phyloP scores from a whole-genome alignment of 1,140 invertebrate species.

The Brachionus rotundiformis region DNA sequence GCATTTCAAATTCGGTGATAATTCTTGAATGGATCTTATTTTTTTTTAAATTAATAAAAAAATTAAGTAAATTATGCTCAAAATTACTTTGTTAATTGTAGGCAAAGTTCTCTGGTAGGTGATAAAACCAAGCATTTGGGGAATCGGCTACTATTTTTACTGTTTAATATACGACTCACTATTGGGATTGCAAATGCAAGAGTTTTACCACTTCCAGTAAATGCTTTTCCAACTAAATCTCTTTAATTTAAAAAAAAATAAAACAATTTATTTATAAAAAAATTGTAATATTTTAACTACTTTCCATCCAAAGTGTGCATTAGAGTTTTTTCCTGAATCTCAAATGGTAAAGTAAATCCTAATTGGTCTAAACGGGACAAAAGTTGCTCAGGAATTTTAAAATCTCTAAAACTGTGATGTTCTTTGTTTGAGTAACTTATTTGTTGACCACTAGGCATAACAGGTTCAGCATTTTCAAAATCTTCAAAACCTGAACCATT shows the following conservation, averaged over 20 bases:
- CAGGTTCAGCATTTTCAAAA: slow-evolving; percentile 32
- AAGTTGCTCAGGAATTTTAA: slow-evolving; percentile 1
- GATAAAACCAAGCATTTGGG: slow-evolving; percentile 38
- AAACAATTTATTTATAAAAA: neutral
- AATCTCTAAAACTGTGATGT: neutral
- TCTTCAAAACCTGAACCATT: slow-evolving; percentile 17
- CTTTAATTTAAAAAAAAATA: slow-evolving; percentile 1
- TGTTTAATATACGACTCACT: slow-evolving; percentile 11
- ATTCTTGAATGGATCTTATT: slow-evolving; percentile 51
- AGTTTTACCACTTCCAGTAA: slow-evolving; percentile 52
- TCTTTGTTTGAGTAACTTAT: slow-evolving; percentile 15
- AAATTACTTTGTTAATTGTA: slow-evolving; percentile 49
- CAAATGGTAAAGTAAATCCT: slow-evolving; percentile 15
- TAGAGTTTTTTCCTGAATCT: slow-evolving; percentile 47
- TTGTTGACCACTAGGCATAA: slow-evolving; percentile 3
- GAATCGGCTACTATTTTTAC: slow-evolving; percentile 12
- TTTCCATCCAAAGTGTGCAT: slow-evolving; percentile 30
- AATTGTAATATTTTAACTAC: neutral
- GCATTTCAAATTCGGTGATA: slow-evolving; percentile 28
- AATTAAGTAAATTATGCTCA: neutral
- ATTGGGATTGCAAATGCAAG: slow-evolving; percentile 50
- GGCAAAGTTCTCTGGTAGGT: slow-evolving; percentile 43
- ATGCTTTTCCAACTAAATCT: slow-evolving; percentile 43
- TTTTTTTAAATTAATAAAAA: neutral
- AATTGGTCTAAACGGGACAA: neutral